Percentiles rank a stretch among this genome's conserved stretches.
phyloP scores from a whole-genome alignment of 2,888 invertebrate genomes.

The Caenorhabditis zanzibari region DNA sequence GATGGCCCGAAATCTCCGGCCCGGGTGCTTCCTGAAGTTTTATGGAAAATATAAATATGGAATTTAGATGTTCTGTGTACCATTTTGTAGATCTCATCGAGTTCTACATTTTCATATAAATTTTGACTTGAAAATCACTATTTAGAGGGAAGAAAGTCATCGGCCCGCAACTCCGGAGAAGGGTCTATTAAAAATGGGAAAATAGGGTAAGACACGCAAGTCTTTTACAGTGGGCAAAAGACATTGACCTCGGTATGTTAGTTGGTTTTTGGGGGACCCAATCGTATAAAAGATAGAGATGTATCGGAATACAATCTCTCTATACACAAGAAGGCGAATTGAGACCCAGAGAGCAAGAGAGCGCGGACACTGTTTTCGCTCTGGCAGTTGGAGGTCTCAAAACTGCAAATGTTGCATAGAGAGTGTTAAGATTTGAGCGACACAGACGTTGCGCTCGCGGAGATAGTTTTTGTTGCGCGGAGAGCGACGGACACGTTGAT shows the following conservation, averaged over 20 bases:
- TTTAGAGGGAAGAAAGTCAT: too few relatives aligned
- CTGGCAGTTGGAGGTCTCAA: conserved; percentile 51
- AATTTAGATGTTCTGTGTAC: too few relatives aligned
- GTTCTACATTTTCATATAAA: too few relatives aligned
- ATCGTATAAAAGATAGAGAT: conserved; percentile 51
- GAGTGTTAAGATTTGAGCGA: conserved; percentile 31
- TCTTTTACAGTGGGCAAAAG: too few relatives aligned
- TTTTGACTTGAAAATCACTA: too few relatives aligned
- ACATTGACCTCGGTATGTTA: conserved; percentile 32
- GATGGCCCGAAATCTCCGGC: too few relatives aligned
- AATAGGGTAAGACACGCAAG: too few relatives aligned
- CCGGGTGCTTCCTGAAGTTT: too few relatives aligned
- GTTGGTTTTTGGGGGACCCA: conserved; percentile 24
- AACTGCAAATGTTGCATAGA: conserved; percentile 63
- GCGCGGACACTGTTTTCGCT: conserved; percentile 36
- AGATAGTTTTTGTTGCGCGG: conserved; percentile 62
- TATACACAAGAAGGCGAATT: conserved; percentile 25
- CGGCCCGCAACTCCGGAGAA: too few relatives aligned
- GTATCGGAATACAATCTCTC: conserved; percentile 41
- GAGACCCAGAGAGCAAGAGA: conserved; percentile 53
- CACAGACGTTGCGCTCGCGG: conserved; percentile 13
- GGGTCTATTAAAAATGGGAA: not conserved
- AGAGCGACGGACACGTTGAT: conserved; percentile 55
- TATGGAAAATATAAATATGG: too few relatives aligned
- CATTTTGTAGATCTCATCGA: too few relatives aligned